Evolutionary conservation across 2,113 vertebrate species (phyloP).

Genomic region (Ginglymostoma cirratum): DNA sequence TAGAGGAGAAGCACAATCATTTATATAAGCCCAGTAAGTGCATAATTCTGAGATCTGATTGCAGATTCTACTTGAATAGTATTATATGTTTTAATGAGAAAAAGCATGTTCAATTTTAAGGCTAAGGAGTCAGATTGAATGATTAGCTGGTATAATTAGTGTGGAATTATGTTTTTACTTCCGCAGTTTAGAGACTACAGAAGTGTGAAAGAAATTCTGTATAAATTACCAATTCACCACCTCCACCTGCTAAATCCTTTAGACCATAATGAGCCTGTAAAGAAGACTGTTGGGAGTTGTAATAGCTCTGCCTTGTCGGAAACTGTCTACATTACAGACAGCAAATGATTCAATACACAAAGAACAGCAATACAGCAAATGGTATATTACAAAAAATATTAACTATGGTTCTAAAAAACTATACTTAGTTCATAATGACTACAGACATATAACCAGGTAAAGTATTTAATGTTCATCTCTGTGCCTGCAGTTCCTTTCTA

Average conservation of each 20-base stretch:
- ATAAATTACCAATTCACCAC: background rate
- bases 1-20: background rate
- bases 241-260: background rate
- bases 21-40: background rate
- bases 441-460: background rate
- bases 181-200: background rate
- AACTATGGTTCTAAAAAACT: background rate
- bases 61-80: background rate
- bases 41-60: background rate
- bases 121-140: background rate
- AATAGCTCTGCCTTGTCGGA: background rate
- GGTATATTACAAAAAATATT: background rate
- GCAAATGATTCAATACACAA: background rate
- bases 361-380: background rate
- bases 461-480: background rate
- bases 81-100: background rate
- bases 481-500: background rate
- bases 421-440: background rate
- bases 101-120: background rate
- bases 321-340: background rate
- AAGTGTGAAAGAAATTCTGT: background rate
- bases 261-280: background rate
- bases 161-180: slow-evolving; percentile 1
- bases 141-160: background rate
- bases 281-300: background rate